These are phyloP conservation scores for Eupeodes latifasciatus DNA, from an alignment of 2,888 invertebrate species.

Conservation along the genomic window DNA sequence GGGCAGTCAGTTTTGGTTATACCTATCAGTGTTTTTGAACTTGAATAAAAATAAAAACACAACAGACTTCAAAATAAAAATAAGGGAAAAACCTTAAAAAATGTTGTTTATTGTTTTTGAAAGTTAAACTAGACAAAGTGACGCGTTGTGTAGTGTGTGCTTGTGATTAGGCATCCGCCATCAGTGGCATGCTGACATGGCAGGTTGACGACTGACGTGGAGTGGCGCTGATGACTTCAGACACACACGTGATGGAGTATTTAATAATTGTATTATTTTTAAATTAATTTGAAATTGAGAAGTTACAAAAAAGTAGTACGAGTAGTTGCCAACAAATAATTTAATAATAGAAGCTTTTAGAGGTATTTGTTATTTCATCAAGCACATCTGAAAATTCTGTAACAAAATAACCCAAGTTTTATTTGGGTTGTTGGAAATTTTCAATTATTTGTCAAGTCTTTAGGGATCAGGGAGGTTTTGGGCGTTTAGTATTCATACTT, in stretches of 20 bases:
- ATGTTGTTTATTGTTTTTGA: conserved; percentile 2
- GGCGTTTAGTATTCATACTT: too few species aligned
- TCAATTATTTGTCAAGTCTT: too few species aligned
- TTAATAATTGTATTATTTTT: conserved; percentile 19
- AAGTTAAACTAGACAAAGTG: conserved; percentile 51
- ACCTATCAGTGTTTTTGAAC: conserved; percentile 53
- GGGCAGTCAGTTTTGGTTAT: conserved; percentile 58
- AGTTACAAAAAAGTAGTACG: background rate
- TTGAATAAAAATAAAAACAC: conserved; percentile 27
- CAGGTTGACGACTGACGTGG: conserved; percentile 18
- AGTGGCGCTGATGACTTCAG: background rate
- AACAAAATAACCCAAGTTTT: too few species aligned
- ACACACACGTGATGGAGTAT: conserved; percentile 1
- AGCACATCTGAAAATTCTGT: too few species aligned
- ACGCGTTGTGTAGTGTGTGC: conserved; percentile 17
- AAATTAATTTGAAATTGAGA: conserved; percentile 11
- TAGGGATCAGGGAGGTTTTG: too few species aligned
- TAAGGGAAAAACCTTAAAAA: background rate
- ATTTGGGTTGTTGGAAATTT: too few species aligned
- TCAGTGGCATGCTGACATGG: conserved; percentile 31
- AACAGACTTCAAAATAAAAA: background rate
- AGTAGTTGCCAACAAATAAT: background rate
- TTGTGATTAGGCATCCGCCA: conserved; percentile 46
- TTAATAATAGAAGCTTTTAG: background rate
- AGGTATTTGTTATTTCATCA: too few species aligned